Evolutionary conservation across 2,888 invertebrate genomes (phyloP).

Genomic region (Zygothrica quintamaculata): DNA sequence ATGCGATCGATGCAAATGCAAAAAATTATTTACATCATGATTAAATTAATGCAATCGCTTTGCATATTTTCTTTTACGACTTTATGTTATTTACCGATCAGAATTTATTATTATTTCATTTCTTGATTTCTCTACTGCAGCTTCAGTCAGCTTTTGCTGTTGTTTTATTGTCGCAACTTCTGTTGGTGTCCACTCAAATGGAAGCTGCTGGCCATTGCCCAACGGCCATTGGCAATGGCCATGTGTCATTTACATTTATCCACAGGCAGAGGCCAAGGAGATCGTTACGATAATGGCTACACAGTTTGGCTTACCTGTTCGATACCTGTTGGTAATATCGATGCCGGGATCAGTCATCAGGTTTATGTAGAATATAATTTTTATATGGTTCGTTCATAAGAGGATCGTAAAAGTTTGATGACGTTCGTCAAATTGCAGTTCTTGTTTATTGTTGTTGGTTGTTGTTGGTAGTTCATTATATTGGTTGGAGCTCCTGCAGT

Average conservation of each 20-base stretch:
- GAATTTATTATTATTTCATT: conserved; percentile 80
- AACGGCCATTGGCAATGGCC: conserved; percentile 27
- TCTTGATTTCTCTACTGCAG: conserved; percentile 76
- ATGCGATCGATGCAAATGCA: conserved; percentile 3
- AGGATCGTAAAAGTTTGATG: conserved; percentile 82
- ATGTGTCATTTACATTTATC: conserved; percentile 56
- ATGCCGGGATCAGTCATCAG: conserved; percentile 74
- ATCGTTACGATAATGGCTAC: conserved; percentile 39
- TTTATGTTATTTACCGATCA: conserved; percentile 72
- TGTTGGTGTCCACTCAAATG: conserved; percentile 35
- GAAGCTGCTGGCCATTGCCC: conserved; percentile 23
- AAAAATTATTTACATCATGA: conserved; percentile 75
- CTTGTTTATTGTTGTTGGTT: conserved; percentile 25
- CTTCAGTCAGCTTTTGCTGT: conserved; percentile 54
- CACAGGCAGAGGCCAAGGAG: conserved; percentile 4
- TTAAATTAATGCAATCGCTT: conserved; percentile 78
- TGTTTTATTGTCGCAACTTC: conserved; percentile 63
- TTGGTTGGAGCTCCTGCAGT: conserved; percentile 30
- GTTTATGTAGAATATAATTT: conserved; percentile 81
- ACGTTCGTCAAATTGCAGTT: conserved; percentile 79
- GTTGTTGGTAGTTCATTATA: conserved; percentile 15
- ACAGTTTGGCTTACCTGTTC: conserved; percentile 54
- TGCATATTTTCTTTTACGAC: conserved; percentile 79
- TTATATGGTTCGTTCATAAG: conserved; percentile 76
- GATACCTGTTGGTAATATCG: conserved; percentile 25